Base-by-base conservation (phyloP, 2,888 invertebrate species). In the Leptinotarsa tumamoca region DNA sequence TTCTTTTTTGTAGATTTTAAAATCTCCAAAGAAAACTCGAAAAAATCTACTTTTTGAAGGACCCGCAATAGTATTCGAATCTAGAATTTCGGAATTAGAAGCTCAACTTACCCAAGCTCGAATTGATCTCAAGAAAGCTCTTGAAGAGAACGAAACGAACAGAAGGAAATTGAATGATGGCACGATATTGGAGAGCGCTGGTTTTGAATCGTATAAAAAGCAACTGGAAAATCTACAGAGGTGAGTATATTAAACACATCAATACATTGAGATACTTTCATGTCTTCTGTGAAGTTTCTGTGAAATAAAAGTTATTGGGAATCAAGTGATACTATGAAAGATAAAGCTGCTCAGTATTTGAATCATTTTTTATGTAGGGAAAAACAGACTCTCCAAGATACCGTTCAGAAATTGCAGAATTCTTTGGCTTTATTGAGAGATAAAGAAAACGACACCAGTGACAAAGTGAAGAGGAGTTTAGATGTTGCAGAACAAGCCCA, bases 31-130 rank as follows among this genome's bases (percentile, higher is more conserved):
- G 75, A 84, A 85, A 80, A 68, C 76, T 2, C 78, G 79, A 72
- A 80, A 82, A 74, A 80, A 85, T 71, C 71, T 75, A 79, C 67
- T 90, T 67, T 87, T 94, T 15, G 94, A 94, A 84, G 95, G 95
- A 0, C 95, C 95, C 0, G 93, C 92, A 80, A 95, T 95, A 75
- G 93, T 96, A 27, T 95, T 94, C 84, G 96, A 96, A 87, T 95
- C 96, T 0, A 91, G 95, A 78, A 95, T 96, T 71, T 94, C 95
- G 4, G 96, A 96, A 84, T 86, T 96, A 74, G 96, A 96, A 85
- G 96, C 96, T 0, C 95, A 96, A 83, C 88, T 96, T 66, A 93
- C 94, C 10, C 95, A 96, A 85, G 88, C 94, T 0, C 93, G 91
- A 85, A 94, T 96, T 72, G 95, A 95, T 82, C 87, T 95, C 51